Conservation (phyloP, 2,888 invertebrate species). For the Cerastis leucographa region DNA sequence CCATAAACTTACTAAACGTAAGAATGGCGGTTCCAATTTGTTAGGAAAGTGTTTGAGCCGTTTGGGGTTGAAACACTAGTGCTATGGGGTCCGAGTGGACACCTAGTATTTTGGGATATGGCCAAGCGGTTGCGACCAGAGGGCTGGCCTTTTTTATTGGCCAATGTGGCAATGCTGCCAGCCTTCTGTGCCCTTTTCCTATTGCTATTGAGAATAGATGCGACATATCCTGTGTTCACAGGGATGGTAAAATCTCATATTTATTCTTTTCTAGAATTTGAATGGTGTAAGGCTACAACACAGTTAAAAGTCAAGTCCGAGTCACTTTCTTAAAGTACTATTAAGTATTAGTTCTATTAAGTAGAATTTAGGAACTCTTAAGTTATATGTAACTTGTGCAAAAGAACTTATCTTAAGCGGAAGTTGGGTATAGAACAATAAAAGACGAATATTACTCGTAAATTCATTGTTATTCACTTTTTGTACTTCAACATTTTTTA, state of each 20-base stretch:
- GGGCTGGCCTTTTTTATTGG: too few relatives aligned
- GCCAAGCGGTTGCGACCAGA: too few relatives aligned
- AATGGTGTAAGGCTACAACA: background rate
- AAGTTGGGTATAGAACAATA: conserved; percentile 66
- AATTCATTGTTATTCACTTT: conserved; percentile 85
- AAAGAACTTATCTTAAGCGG: background rate
- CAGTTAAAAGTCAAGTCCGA: background rate
- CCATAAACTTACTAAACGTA: background rate
- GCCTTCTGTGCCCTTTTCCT: too few relatives aligned
- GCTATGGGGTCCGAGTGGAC: too few relatives aligned
- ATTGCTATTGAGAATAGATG: background rate
- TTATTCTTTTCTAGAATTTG: background rate
- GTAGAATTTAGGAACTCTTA: background rate
- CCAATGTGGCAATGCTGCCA: too few relatives aligned
- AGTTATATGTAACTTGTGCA: background rate
- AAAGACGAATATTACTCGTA: conserved; percentile 83
- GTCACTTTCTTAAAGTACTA: background rate
- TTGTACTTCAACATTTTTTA: conserved; percentile 88
- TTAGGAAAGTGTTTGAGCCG: too few relatives aligned
- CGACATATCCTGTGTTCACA: too few relatives aligned
- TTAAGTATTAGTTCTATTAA: too few relatives aligned
- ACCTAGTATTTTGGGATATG: too few relatives aligned
- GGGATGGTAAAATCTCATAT: too few relatives aligned
- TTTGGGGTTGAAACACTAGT: too few relatives aligned
- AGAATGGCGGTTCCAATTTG: background rate